phyloP scores from a whole-genome alignment of 2,113 vertebrate species.

The Zapus hudsonius region DNA sequence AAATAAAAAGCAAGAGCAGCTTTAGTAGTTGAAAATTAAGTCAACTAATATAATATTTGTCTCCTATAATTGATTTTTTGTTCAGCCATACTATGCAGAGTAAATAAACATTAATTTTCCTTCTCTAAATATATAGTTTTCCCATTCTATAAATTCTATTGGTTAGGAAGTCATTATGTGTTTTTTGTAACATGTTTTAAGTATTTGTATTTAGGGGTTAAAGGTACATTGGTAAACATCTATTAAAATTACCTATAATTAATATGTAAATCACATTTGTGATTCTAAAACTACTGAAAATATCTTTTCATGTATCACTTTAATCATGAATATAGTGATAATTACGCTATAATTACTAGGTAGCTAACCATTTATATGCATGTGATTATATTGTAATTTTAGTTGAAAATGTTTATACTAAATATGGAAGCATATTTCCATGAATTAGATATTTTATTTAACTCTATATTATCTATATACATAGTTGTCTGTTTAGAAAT shows the following conservation, averaged over 20 bases:
- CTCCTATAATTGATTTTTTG: constrained; percentile 18
- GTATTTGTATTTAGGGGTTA: constrained; percentile 28
- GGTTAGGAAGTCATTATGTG: background rate
- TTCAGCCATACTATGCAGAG: background rate
- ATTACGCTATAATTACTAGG: constrained; percentile 72
- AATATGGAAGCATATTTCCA: constrained; percentile 66
- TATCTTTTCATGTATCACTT: constrained; percentile 58
- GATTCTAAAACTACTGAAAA: constrained; percentile 55
- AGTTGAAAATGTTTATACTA: constrained; percentile 66
- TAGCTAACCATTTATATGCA: constrained; percentile 75
- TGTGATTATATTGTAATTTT: constrained; percentile 77
- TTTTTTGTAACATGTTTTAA: constrained; percentile 28
- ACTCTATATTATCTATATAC: constrained; percentile 61
- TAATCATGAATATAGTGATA: constrained; percentile 57
- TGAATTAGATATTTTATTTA: constrained; percentile 68
- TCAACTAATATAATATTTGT: background rate
- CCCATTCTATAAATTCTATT: background rate
- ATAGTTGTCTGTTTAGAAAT: constrained; percentile 50
- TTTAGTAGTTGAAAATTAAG: background rate
- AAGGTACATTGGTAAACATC: constrained; percentile 57
- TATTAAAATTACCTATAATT: constrained; percentile 64
- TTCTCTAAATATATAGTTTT: background rate
- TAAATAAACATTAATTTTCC: constrained; percentile 54
- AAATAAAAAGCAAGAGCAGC: background rate
- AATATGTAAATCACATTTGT: constrained; percentile 43